Evolutionary conservation across 1,140 invertebrate species (phyloP).

Genomic region (Chrysomallon squamiferum): DNA sequence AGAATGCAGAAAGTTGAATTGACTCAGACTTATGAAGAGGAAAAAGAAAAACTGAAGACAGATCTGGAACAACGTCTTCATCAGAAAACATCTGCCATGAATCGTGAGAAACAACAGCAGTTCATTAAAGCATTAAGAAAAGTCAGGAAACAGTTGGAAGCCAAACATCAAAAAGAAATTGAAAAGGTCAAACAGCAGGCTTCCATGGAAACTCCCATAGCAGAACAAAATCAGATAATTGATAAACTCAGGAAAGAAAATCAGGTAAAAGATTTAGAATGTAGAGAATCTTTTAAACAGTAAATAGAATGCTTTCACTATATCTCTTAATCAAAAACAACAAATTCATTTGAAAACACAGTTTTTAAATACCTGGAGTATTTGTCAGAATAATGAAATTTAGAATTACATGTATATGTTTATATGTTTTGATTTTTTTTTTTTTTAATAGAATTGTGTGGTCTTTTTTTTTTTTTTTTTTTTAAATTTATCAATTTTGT

Average conservation of each 20-base stretch:
- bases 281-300: not conserved
- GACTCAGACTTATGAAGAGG: slow-evolving; percentile 15
- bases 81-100: slow-evolving; percentile 36
- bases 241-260: slow-evolving; percentile 44
- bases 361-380: too few relatives aligned
- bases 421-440: too few relatives aligned
- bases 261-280: slow-evolving; percentile 36
- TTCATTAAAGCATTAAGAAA: slow-evolving; percentile 52
- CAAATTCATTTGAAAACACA: too few relatives aligned
- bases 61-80: slow-evolving; percentile 38
- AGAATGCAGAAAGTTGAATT: slow-evolving; percentile 21
- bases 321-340: too few relatives aligned
- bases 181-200: not conserved
- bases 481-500: too few relatives aligned
- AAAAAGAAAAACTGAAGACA: slow-evolving; percentile 29
- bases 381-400: too few relatives aligned
- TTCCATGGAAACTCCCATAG: slow-evolving; percentile 3
- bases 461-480: too few relatives aligned
- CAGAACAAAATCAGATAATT: slow-evolving; percentile 18
- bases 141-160: slow-evolving; percentile 40
- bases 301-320: too few relatives aligned
- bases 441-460: too few relatives aligned
- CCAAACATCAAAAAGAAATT: slow-evolving; percentile 18
- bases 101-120: slow-evolving; percentile 40
- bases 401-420: too few relatives aligned